Evolutionary conservation across 2,113 vertebrate genomes (phyloP).

Genomic region (Setophaga coronata): DNA sequence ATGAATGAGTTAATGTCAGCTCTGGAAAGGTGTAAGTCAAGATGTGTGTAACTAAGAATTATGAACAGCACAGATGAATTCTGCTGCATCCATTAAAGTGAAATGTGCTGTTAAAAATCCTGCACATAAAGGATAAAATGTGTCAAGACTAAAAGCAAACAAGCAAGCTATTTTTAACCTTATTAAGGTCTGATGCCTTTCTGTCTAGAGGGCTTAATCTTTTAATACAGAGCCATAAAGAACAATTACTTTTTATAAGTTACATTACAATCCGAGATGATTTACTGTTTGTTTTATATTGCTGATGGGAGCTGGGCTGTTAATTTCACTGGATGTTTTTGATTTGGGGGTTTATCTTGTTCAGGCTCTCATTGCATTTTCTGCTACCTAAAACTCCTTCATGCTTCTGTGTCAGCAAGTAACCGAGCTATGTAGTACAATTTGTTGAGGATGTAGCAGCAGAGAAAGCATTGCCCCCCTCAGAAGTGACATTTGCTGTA

Average conservation of each 20-base stretch:
- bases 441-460: conserved; percentile 53
- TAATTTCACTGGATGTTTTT: neutral
- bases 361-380: neutral
- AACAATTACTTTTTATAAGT: conserved; percentile 42
- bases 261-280: neutral
- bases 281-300: conserved; percentile 3
- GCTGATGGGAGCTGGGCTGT: neutral
- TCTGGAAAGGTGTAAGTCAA: neutral
- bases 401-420: conserved; percentile 1
- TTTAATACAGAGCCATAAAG: conserved; percentile 14
- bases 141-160: conserved; percentile 21
- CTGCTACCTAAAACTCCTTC: conserved; percentile 31
- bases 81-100: neutral
- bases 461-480: conserved; percentile 47
- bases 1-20: neutral
- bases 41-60: neutral
- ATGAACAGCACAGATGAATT: neutral
- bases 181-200: conserved; percentile 33
- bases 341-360: neutral
- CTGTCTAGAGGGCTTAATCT: conserved; percentile 19
- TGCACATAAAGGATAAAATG: neutral
- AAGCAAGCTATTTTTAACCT: conserved; percentile 19
- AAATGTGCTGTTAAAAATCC: conserved; percentile 17
- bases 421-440: conserved; percentile 32
- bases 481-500: conserved; percentile 59